Conservation (phyloP, 2,888 invertebrate species). For the Tenthredo amoena region DNA sequence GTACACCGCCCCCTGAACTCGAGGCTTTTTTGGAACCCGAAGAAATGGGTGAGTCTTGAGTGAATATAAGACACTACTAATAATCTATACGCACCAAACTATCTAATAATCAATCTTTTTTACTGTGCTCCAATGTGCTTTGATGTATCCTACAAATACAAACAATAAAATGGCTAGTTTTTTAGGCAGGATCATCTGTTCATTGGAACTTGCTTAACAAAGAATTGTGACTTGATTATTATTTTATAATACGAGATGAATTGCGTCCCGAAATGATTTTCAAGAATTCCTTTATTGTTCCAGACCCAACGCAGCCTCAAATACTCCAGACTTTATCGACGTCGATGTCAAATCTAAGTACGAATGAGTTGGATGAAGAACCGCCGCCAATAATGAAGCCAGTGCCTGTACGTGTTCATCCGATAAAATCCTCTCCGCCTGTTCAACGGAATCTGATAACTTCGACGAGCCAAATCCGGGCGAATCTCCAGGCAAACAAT, state of each 20-base stretch:
- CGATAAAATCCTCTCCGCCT: conserved; percentile 74
- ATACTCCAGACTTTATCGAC: conserved; percentile 76
- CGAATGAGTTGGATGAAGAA: conserved; percentile 66
- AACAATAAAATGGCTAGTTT: no score
- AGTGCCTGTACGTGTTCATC: conserved; percentile 73
- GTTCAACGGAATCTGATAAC: conserved; percentile 73
- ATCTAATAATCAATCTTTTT: neutral
- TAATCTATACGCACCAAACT: neutral
- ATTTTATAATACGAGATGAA: neutral
- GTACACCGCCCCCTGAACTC: conserved; percentile 82
- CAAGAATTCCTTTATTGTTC: conserved; percentile 59
- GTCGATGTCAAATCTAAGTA: conserved; percentile 72
- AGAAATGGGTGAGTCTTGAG: conserved; percentile 66
- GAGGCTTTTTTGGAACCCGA: conserved; percentile 80
- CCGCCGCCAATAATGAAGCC: conserved; percentile 70
- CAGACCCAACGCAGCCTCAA: conserved; percentile 80
- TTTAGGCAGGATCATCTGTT: no score
- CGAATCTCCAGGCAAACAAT: conserved; percentile 72
- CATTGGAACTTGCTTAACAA: neutral
- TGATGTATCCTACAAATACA: neutral
- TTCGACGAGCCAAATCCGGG: conserved; percentile 74
- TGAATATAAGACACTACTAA: neutral
- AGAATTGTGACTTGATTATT: neutral
- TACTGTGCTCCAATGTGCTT: neutral
- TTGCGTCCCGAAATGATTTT: no score